phyloP scores from a whole-genome alignment of 2,888 invertebrate genomes.

The Diaphora mendica region DNA sequence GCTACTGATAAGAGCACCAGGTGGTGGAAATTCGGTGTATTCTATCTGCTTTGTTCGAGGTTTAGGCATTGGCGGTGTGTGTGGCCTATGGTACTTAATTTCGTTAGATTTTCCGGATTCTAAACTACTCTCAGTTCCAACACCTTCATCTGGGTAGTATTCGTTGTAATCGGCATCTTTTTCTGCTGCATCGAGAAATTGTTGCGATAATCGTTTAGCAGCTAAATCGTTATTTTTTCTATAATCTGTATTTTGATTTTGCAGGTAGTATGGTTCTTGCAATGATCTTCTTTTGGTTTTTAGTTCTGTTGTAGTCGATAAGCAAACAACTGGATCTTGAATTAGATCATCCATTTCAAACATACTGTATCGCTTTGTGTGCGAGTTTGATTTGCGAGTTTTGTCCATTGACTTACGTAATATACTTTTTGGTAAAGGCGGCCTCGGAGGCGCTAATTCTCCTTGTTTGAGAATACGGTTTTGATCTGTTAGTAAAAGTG shows the following conservation, averaged over 20 bases:
- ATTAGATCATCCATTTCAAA: conserved; percentile 89
- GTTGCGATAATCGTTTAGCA: conserved; percentile 82
- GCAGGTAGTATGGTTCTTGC: conserved; percentile 90
- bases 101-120: conserved; percentile 87
- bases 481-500: conserved; percentile 88
- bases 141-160: conserved; percentile 88
- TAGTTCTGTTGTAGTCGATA: conserved; percentile 79
- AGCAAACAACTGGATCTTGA: conserved; percentile 80
- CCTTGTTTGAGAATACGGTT: conserved; percentile 75
- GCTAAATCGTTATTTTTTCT: conserved; percentile 85
- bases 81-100: conserved; percentile 80
- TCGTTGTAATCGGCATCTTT: conserved; percentile 85
- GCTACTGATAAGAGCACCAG: conserved; percentile 84
- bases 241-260: conserved; percentile 81
- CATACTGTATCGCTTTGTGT: conserved; percentile 92
- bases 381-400: conserved; percentile 81
- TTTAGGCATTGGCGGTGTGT: conserved; percentile 84
- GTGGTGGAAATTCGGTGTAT: conserved; percentile 82
- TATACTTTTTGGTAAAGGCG: conserved; percentile 91
- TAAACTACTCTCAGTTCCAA: conserved; percentile 86
- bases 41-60: conserved; percentile 81
- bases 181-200: conserved; percentile 83
- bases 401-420: conserved; percentile 88
- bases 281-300: conserved; percentile 90
- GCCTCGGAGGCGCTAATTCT: conserved; percentile 89